Evolutionary conservation across 2,888 invertebrate genomes (phyloP).

Genomic region (Ceriagrion tenellum): DNA sequence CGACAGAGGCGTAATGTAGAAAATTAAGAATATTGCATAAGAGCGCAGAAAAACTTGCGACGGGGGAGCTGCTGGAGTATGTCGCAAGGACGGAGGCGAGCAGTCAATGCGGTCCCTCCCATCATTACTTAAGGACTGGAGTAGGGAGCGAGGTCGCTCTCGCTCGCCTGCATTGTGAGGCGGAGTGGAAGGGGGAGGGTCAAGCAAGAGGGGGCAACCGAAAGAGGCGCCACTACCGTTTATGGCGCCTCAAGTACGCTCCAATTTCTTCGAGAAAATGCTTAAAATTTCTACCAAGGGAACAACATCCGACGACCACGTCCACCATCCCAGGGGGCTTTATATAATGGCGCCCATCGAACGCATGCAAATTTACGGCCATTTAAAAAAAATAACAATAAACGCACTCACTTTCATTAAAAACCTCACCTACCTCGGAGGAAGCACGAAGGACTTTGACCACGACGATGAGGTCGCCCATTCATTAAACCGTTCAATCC

Average conservation of each 20-base stretch:
- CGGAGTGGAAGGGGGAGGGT: background rate
- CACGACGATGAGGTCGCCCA: background rate
- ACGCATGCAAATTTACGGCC: background rate
- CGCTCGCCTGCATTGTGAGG: background rate
- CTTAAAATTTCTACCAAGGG: background rate
- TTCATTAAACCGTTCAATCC: background rate
- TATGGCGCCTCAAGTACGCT: background rate
- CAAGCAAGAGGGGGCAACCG: background rate
- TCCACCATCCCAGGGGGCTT: background rate
- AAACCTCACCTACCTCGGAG: background rate
- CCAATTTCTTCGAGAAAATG: background rate
- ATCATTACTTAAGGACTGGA: background rate
- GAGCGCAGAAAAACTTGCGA: background rate
- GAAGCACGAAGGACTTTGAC: background rate
- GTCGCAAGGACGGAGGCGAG: background rate
- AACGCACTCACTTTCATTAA: background rate
- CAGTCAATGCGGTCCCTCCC: slow-evolving; percentile 1
- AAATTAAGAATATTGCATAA: background rate
- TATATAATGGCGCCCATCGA: background rate
- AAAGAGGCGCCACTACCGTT: slow-evolving; percentile 28
- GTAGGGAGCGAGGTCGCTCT: background rate
- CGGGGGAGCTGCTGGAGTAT: background rate
- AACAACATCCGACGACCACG: background rate
- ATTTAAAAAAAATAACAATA: background rate
- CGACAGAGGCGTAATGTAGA: too few relatives aligned